phyloP scores from a whole-genome alignment of 2,113 vertebrate genomes.

The Phylloscopus trochilus region DNA sequence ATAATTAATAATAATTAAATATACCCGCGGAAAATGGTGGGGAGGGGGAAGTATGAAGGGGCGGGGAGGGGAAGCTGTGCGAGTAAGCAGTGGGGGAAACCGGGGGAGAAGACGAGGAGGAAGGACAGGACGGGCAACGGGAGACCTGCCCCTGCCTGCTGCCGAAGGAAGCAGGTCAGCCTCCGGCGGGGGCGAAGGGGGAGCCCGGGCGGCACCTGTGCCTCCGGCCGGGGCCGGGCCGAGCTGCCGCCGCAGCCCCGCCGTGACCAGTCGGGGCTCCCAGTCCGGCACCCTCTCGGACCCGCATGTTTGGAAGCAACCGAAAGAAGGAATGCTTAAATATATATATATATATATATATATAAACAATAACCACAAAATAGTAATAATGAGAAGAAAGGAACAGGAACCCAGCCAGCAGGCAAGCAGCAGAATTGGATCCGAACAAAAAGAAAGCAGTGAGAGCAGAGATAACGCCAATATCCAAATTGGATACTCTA shows the following conservation, averaged over 20 bases:
- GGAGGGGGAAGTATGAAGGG: neutral
- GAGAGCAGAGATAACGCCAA: neutral
- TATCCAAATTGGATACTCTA: slow-evolving; percentile 30
- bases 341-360: neutral
- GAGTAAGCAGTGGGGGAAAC: neutral
- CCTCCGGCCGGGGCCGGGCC: neutral
- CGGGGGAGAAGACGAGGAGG: neutral
- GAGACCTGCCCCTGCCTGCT: neutral
- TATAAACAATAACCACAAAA: neutral
- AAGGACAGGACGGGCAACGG: neutral
- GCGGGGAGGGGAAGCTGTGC: neutral
- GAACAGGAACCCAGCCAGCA: neutral
- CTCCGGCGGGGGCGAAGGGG: neutral
- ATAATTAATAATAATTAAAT: slow-evolving; percentile 9
- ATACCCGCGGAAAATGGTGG: neutral
- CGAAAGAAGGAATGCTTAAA: neutral
- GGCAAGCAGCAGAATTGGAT: slow-evolving; percentile 3
- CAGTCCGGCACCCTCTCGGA: neutral
- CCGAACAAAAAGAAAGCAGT: neutral
- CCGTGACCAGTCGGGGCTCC: neutral
- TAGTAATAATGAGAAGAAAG: slow-evolving; percentile 16
- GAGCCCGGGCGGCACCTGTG: neutral
- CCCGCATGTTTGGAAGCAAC: neutral
- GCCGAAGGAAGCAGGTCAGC: slow-evolving; percentile 18
- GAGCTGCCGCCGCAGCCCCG: neutral